These are phyloP conservation scores for Leptestheria dahalacensis DNA, from an alignment of 1,140 invertebrate species.

Conservation along the genomic window DNA sequence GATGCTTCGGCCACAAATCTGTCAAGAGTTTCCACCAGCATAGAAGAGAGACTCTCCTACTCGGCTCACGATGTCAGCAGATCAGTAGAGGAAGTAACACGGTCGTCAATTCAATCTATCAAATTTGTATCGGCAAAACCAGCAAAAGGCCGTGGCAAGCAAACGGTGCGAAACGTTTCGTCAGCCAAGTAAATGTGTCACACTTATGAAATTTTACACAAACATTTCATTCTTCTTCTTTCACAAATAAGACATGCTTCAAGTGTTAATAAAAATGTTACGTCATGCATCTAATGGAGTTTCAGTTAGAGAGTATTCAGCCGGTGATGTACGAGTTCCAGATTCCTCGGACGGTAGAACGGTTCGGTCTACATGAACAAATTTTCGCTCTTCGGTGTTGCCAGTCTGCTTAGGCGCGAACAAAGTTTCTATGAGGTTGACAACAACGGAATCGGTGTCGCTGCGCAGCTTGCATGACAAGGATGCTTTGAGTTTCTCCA, in stretches of 20 bases:
- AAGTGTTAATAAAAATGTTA: no score
- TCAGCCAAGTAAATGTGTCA: no score
- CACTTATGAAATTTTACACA: no score
- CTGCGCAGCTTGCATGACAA: background rate
- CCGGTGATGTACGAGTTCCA: no score
- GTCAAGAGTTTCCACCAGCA: background rate
- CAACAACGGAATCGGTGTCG: background rate
- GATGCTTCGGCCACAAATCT: background rate
- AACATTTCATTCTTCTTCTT: no score
- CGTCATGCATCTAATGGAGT: no score
- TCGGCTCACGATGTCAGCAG: background rate
- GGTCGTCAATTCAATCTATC: background rate
- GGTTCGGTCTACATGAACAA: no score
- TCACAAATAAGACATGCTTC: no score
- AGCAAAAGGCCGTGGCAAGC: background rate
- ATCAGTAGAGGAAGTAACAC: background rate
- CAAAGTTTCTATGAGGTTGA: background rate
- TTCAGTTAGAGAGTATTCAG: no score
- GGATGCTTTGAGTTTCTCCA: conserved; percentile 54
- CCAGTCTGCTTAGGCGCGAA: background rate
- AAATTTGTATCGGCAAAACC: background rate
- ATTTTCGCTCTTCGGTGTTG: no score
- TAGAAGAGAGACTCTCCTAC: background rate
- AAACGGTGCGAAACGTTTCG: background rate
- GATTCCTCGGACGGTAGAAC: no score